phyloP scores from a whole-genome alignment of 2,113 vertebrate species.

The Gopherus evgoodei region DNA sequence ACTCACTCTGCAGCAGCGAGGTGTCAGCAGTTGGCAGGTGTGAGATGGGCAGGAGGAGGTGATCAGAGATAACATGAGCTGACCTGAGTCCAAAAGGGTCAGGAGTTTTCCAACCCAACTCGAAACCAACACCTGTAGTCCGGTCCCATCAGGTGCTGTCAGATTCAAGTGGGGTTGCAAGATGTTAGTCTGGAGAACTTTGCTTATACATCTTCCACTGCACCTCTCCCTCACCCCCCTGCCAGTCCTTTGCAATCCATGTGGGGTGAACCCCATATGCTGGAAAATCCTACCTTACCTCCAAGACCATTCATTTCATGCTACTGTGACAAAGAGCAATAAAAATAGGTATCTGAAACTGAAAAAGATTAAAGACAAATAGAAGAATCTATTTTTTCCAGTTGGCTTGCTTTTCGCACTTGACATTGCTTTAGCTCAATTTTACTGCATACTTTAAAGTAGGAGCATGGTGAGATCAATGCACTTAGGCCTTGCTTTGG shows the following conservation, averaged over 20 bases:
- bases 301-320: background rate
- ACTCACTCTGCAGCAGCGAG: too few species aligned
- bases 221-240: background rate
- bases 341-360: background rate
- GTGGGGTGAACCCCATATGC: rapidly evolving
- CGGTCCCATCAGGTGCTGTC: background rate
- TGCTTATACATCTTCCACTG: background rate
- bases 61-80: too few species aligned
- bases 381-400: background rate
- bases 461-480: background rate
- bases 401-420: background rate
- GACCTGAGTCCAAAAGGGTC: too few species aligned
- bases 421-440: background rate
- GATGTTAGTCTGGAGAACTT: background rate
- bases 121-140: too few species aligned
- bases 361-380: background rate
- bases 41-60: too few species aligned
- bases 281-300: background rate
- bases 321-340: background rate
- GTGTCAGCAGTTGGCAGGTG: too few species aligned
- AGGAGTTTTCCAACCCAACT: too few species aligned
- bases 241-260: background rate
- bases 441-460: background rate
- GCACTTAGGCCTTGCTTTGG: background rate
- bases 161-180: background rate